Base-by-base conservation (phyloP, 2,113 vertebrate genomes). In the Tachysurus vachellii region DNA sequence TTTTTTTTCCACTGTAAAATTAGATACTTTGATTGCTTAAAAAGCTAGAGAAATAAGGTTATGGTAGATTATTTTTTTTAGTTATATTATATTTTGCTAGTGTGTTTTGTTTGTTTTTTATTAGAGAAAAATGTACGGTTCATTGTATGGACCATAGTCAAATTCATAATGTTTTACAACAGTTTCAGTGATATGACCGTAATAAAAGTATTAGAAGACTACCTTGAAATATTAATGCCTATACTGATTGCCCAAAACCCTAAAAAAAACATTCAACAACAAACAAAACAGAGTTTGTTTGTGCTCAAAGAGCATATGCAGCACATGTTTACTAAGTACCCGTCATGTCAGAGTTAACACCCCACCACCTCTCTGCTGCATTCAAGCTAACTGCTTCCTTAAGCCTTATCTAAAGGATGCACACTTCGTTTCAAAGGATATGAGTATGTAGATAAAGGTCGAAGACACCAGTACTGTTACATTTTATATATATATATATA, bases 401-500 rank as follows among this genome's bases (percentile, higher is more conserved):
- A 6, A 77, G 59, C 57, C n/a, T 77, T 88, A 90, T 90, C 89
- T 87, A 21, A 47, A 82, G 85, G 85, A 77, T 9, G 26, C 89
- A 88, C 77, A 66, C 70, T 70, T n/a, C 10, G 56, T 80, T 83
- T 68, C 28, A 17, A 83, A 86, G 86, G 82, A 88, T 80, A 66
- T 64, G 13, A 66, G n/a, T 53, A 23, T 54, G 21, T 76, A 50
- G 70, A 76, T 66, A 66, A 64, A 42, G 56, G 86, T 57, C 3
- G 54, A 62, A 28, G 26, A 59, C 19, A 8, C 23, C 16, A 23
- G 64, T 31, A 26, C 26, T 5, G 53, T 28, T 54, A 31, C 44
- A 53, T 53, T 86, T 17, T 57, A 71, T 47, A 14, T 56, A 81
- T 68, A 36, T 2, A 36, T 1, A 36, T 36, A 36, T 36, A 36